Evolutionary conservation across 2,797 vertebrate genomes (phyloP).

Genomic region (Antrozous pallidus): DNA sequence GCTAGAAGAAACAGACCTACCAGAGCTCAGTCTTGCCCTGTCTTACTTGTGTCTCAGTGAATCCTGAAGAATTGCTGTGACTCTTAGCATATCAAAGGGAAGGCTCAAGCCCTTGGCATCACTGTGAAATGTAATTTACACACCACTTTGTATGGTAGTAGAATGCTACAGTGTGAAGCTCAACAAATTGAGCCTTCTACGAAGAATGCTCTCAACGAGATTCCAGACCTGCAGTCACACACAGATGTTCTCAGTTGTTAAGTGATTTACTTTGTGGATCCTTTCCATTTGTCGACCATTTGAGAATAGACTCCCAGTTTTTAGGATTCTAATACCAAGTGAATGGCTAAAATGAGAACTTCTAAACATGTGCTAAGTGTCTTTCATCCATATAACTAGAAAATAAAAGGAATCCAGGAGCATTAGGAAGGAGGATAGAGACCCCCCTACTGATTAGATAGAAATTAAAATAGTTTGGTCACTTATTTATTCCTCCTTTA

Average conservation of each 20-base stretch:
- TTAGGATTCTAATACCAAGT: slow-evolving; percentile 39
- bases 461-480: slow-evolving; percentile 56
- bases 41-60: neutral
- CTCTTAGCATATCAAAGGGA: neutral
- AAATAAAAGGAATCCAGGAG: slow-evolving; percentile 18
- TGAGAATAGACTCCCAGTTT: slow-evolving; percentile 9
- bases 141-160: slow-evolving; percentile 4
- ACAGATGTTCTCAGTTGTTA: slow-evolving; percentile 11
- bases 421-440: neutral
- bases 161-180: slow-evolving; percentile 9
- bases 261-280: slow-evolving; percentile 30
- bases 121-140: slow-evolving; percentile 49
- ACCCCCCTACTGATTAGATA: slow-evolving; percentile 6
- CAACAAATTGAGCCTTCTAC: neutral
- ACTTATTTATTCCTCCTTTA: slow-evolving; percentile 57
- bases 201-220: neutral
- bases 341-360: slow-evolving; percentile 56
- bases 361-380: slow-evolving; percentile 2
- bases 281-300: slow-evolving; percentile 24
- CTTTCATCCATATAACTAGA: slow-evolving; percentile 34
- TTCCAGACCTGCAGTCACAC: neutral
- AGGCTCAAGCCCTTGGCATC: neutral
- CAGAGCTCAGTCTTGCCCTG: neutral
- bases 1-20: neutral
- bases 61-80: slow-evolving; percentile 4